Conservation (phyloP, 2,888 invertebrate genomes). For the Leptopterna dolabrata region DNA sequence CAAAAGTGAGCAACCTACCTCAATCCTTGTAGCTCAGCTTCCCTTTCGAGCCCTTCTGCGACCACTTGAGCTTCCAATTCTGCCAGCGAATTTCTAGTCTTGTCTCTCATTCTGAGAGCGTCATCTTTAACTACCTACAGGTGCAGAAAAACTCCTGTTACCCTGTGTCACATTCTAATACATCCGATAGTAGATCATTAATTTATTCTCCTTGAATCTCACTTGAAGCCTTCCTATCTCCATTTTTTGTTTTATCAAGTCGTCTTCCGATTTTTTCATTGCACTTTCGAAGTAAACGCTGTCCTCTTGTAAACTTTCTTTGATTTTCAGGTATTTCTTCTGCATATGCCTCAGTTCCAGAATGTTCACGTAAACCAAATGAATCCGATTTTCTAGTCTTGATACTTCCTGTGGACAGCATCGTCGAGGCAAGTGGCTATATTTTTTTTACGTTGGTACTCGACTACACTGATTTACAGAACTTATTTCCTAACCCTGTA, state of each 20-base stretch:
- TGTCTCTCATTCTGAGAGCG: slow-evolving; percentile 78
- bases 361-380: slow-evolving; percentile 83
- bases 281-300: slow-evolving; percentile 80
- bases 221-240: slow-evolving; percentile 83
- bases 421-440: neutral
- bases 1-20: slow-evolving; percentile 63
- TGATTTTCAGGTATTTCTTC: slow-evolving; percentile 80
- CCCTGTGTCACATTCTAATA: too few species aligned
- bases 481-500: too few species aligned
- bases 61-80: slow-evolving; percentile 79
- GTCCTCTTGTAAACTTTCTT: slow-evolving; percentile 75
- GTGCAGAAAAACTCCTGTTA: too few species aligned
- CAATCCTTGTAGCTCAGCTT: slow-evolving; percentile 68
- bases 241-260: slow-evolving; percentile 75
- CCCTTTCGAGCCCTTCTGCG: slow-evolving; percentile 75
- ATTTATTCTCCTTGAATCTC: neutral
- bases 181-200: too few species aligned
- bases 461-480: too few species aligned
- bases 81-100: slow-evolving; percentile 76
- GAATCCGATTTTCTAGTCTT: slow-evolving; percentile 83
- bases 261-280: slow-evolving; percentile 76
- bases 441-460: too few species aligned
- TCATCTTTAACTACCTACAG: slow-evolving; percentile 77
- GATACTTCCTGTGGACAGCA: slow-evolving; percentile 67
- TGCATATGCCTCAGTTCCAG: slow-evolving; percentile 84